Evolutionary conservation across 2,113 vertebrate genomes (phyloP).

Genomic region (Pteropus alecto): DNA sequence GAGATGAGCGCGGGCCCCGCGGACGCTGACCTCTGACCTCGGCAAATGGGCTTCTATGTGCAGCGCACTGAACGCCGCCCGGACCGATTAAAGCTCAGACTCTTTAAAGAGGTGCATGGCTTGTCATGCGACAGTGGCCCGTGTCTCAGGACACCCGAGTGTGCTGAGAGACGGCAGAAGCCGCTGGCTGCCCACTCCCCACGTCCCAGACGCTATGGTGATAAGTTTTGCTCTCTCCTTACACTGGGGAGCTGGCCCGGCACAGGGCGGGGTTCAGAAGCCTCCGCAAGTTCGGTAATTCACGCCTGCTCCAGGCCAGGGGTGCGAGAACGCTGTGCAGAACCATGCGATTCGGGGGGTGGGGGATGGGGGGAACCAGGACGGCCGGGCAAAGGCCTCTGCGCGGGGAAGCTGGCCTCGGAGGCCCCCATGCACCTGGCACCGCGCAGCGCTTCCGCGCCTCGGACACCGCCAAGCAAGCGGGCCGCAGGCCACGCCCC

Average conservation of each 20-base stretch:
- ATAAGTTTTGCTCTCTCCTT: rapidly evolving
- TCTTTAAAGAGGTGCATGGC: rapidly evolving
- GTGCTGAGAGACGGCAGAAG: rapidly evolving
- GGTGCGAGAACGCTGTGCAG: rapidly evolving
- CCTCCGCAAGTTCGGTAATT: rapidly evolving
- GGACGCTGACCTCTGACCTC: rapidly evolving
- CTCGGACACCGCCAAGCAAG: background rate
- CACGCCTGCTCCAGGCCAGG: rapidly evolving
- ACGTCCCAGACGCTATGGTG: rapidly evolving
- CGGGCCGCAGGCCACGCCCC: rapidly evolving
- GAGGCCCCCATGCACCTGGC: background rate
- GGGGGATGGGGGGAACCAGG: rapidly evolving
- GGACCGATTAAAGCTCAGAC: rapidly evolving
- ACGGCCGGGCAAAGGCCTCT: rapidly evolving
- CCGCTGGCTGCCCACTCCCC: rapidly evolving
- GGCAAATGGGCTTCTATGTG: rapidly evolving
- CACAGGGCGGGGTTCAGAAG: background rate
- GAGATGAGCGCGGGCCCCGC: rapidly evolving
- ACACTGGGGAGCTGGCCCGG: rapidly evolving
- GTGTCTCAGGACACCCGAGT: rapidly evolving
- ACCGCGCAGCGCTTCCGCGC: rapidly evolving
- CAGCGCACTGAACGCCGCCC: rapidly evolving
- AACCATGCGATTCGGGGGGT: rapidly evolving
- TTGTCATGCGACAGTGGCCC: rapidly evolving
- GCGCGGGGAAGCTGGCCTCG: no score